phyloP scores from a whole-genome alignment of 1,140 invertebrate species.

The Carposina sasakii region DNA sequence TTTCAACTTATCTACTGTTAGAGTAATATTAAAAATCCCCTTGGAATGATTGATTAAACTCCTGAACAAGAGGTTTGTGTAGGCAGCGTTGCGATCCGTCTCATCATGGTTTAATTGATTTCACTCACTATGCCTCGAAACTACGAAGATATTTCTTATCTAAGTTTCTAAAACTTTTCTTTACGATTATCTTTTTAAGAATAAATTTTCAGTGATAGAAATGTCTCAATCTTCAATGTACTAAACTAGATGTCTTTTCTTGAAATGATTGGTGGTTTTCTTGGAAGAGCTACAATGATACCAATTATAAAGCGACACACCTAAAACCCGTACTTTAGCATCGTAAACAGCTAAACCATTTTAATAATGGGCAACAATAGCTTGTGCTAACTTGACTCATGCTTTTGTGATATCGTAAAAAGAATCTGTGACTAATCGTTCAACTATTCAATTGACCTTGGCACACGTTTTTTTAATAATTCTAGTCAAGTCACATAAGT shows the following conservation, averaged over 20 bases:
- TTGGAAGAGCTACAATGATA: too few relatives aligned
- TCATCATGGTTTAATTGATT: constrained; percentile 60
- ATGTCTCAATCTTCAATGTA: too few relatives aligned
- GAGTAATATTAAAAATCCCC: too few relatives aligned
- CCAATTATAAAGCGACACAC: too few relatives aligned
- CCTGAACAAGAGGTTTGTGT: constrained; percentile 50
- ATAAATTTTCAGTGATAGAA: too few relatives aligned
- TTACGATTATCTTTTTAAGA: too few relatives aligned
- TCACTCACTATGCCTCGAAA: constrained; percentile 28
- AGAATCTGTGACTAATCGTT: too few relatives aligned
- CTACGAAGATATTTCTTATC: constrained; percentile 27
- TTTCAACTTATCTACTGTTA: too few relatives aligned
- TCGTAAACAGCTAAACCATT: constrained; percentile 28
- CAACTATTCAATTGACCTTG: constrained; percentile 35
- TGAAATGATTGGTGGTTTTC: too few relatives aligned
- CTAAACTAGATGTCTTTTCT: too few relatives aligned
- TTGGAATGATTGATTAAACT: constrained; percentile 45
- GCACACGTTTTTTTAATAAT: constrained; percentile 10
- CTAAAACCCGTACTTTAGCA: too few relatives aligned
- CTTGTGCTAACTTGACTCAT: constrained; percentile 27
- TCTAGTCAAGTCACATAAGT: too few relatives aligned
- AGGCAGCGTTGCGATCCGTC: constrained; percentile 29
- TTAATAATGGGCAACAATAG: constrained; percentile 28
- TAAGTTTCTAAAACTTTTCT: constrained; percentile 33
- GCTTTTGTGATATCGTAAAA: constrained; percentile 32